Evolutionary conservation across 2,797 vertebrate species (phyloP), one percentile per base, ranked within the genome.

Genomic region (Catharus ustulatus): DNA sequence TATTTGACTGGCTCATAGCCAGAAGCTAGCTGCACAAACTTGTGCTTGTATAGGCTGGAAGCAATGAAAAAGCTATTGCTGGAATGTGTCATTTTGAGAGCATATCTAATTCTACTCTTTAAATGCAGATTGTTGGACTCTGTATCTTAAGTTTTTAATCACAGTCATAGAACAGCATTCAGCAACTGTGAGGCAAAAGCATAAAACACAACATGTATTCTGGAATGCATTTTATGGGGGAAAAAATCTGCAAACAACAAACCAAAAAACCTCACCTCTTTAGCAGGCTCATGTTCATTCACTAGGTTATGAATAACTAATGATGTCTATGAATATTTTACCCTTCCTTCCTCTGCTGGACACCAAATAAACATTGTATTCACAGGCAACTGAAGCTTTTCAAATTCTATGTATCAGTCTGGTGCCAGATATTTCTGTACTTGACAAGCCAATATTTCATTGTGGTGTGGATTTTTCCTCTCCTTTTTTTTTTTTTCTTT

Each of bases 1-100:
- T 69, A 74, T 86, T 78, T 89, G 84, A 73, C 67, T 97, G 91
- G 82, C 76, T 84, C 62, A 40, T 15, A 73, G 87, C 89, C 94
- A 95, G 73, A 83, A 89, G 45, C 66, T 66, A 85, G 83, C 42
- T 64, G 69, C 89, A 93, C 27, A 76, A 83, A 78, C 55, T 32
- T 69, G 62, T 57, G 19, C 32, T 66, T 52, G 29, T 67, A 40
- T 14, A 48, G 42, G 26, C 74, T 90, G 67, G 59, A 63, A 88
- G 58, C 69, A 67, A 49, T 46, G 19, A 71, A 84, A 86, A 94
- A 86, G 32, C 9, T 71, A 22, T 57, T 71, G 48, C 49, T 90
- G 45, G 38, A 89, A 84, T 71, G 14, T 43, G 42, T 61, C 21
- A 9, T 82, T 90, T 77, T 79, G 30, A 84, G 66, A 81, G 73